Percentiles rank a stretch among this genome's conserved stretches.
phyloP scores from a whole-genome alignment of 2,113 vertebrate species.

The Oophaga pumilio region DNA sequence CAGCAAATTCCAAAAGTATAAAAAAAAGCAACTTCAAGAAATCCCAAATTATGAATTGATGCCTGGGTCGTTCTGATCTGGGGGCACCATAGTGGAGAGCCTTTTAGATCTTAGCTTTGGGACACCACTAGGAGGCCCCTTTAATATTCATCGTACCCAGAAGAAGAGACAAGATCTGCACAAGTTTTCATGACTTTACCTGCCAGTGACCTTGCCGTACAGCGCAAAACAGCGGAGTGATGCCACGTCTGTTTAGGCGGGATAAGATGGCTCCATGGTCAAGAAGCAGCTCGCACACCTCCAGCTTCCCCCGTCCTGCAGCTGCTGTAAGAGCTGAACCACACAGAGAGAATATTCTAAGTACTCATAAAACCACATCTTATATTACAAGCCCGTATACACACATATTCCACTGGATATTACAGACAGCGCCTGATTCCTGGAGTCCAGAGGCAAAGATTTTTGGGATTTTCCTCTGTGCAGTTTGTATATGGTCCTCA shows the following conservation, averaged over 20 bases:
- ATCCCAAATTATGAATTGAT: too few species aligned
- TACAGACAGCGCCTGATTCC: neutral
- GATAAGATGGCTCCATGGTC: constrained; percentile 78
- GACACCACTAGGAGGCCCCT: neutral
- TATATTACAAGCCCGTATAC: neutral
- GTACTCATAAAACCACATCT: neutral
- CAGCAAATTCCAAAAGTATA: too few species aligned
- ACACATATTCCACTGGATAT: neutral
- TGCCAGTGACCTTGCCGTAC: constrained; percentile 96
- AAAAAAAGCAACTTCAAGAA: too few species aligned
- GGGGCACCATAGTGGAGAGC: neutral
- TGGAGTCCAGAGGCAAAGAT: neutral
- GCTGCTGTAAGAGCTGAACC: constrained; percentile 87
- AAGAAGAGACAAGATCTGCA: neutral
- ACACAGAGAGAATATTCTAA: constrained; percentile 1
- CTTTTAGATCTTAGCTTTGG: neutral
- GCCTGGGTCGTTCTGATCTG: too few species aligned
- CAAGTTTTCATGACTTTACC: constrained; percentile 69
- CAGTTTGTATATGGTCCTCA: constrained; percentile 21
- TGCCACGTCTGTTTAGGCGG: constrained; percentile 83
- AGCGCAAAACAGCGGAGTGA: constrained; percentile 84
- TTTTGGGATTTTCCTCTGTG: neutral
- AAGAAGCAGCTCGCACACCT: constrained; percentile 83
- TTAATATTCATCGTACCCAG: neutral
- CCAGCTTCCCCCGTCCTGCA: constrained; percentile 89